Percentiles rank a stretch among this genome's conserved stretches.
Conservation (phyloP, 2,113 vertebrate species). For the Muntiacus reevesi region DNA sequence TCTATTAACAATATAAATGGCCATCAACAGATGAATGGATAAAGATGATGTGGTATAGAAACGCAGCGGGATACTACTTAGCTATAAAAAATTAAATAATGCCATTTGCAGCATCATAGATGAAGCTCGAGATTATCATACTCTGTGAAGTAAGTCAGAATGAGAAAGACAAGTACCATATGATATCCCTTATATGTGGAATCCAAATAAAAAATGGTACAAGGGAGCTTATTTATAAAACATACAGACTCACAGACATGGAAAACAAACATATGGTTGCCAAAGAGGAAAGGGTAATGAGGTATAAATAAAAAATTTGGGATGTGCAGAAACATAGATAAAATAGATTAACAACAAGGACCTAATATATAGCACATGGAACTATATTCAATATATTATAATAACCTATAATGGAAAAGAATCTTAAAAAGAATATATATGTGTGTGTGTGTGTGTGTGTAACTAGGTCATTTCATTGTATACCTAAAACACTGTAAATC, state of each 20-base stretch:
- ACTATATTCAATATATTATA: neutral
- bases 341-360: neutral
- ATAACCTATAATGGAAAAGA: neutral
- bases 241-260: neutral
- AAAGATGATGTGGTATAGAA: neutral
- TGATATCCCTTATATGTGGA: neutral
- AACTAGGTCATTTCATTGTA: neutral
- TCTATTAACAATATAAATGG: neutral
- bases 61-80: neutral
- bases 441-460: neutral
- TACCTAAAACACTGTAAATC: neutral
- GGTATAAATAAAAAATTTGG: neutral
- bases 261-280: neutral
- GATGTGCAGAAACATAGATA: neutral
- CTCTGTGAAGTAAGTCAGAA: neutral
- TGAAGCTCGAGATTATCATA: neutral
- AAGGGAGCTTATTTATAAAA: neutral
- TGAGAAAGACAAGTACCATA: neutral
- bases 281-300: neutral
- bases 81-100: neutral
- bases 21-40: neutral
- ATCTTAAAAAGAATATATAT: neutral
- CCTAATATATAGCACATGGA: neutral
- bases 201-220: neutral
- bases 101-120: neutral